Evolutionary conservation across 2,888 invertebrate species (phyloP).

Genomic region (Erpobdella octoculata): DNA sequence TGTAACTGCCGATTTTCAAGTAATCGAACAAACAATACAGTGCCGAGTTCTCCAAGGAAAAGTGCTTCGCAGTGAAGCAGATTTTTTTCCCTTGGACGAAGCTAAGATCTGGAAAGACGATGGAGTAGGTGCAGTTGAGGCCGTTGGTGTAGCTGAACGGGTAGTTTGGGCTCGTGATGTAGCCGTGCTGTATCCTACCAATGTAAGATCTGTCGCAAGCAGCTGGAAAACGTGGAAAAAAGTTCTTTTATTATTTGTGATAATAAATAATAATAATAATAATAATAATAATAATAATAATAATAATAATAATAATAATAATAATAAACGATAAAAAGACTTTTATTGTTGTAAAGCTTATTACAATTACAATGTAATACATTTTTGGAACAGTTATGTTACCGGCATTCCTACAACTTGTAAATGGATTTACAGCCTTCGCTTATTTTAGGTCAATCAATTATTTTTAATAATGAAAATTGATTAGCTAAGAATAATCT

Average conservation of each 20-base stretch:
- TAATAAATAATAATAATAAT: not conserved
- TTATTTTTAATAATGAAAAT: too few species aligned
- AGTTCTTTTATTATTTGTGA: not conserved
- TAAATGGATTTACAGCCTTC: too few species aligned
- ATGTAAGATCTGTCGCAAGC: slow-evolving; percentile 28
- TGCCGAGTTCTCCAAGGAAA: slow-evolving; percentile 35
- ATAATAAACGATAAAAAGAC: too few species aligned
- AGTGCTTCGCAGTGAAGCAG: slow-evolving; percentile 35
- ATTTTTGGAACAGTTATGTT: too few species aligned
- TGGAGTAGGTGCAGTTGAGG: slow-evolving; percentile 36
- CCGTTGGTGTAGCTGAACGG: slow-evolving; percentile 38
- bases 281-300: not conserved
- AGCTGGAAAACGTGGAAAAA: not conserved
- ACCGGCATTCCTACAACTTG: too few species aligned
- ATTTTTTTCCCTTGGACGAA: slow-evolving; percentile 24
- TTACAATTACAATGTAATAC: too few species aligned
- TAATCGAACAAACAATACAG: slow-evolving; percentile 38
- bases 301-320: not conserved
- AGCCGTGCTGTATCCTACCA: slow-evolving; percentile 31
- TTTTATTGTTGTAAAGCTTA: too few species aligned
- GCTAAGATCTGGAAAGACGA: slow-evolving; percentile 28
- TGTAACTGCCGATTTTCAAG: slow-evolving; percentile 31
- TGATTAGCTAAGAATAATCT: too few species aligned
- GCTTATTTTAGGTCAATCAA: too few species aligned
- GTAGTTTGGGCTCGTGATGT: slow-evolving; percentile 35